Evolutionary conservation across 1,140 invertebrate species (phyloP).

Genomic region (Matsumurasca onukii): DNA sequence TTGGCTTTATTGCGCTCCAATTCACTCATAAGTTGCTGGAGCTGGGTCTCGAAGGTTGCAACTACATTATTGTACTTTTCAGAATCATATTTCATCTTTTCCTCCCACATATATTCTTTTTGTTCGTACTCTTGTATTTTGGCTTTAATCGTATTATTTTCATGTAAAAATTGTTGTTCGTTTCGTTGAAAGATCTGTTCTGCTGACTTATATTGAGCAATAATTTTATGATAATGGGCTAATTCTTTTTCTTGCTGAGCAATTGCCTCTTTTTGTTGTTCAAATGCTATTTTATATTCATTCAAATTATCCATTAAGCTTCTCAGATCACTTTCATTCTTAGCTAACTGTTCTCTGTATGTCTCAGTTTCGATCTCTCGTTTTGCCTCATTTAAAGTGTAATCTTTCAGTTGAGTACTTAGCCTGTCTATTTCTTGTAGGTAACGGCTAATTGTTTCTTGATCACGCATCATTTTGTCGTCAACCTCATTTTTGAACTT

Average conservation of each 20-base stretch:
- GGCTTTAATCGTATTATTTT: background rate
- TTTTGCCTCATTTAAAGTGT: slow-evolving; percentile 1
- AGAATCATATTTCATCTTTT: background rate
- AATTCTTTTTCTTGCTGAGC: background rate
- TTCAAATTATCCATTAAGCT: background rate
- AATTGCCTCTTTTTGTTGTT: background rate
- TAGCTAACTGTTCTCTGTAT: slow-evolving; percentile 13
- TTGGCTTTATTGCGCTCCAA: background rate
- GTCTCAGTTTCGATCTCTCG: slow-evolving; percentile 18
- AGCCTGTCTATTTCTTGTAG: slow-evolving; percentile 23
- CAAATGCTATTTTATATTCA: background rate
- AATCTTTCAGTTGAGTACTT: slow-evolving; percentile 2
- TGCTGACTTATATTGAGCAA: background rate
- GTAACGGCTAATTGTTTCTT: background rate
- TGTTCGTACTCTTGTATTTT: slow-evolving; percentile 13
- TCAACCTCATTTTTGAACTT: slow-evolving; percentile 3
- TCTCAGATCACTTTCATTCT: background rate
- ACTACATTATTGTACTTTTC: slow-evolving; percentile 3
- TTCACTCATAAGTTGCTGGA: slow-evolving; percentile 6
- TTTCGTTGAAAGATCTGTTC: background rate
- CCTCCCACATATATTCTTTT: background rate
- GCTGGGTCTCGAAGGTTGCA: background rate
- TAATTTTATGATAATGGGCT: background rate
- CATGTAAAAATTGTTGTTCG: background rate
- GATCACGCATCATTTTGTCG: background rate